Evolutionary conservation across 64 coral and sea anemone species (phyloP), one percentile per base, ranked within the genome.

Genomic region (Montipora efflorescens): DNA sequence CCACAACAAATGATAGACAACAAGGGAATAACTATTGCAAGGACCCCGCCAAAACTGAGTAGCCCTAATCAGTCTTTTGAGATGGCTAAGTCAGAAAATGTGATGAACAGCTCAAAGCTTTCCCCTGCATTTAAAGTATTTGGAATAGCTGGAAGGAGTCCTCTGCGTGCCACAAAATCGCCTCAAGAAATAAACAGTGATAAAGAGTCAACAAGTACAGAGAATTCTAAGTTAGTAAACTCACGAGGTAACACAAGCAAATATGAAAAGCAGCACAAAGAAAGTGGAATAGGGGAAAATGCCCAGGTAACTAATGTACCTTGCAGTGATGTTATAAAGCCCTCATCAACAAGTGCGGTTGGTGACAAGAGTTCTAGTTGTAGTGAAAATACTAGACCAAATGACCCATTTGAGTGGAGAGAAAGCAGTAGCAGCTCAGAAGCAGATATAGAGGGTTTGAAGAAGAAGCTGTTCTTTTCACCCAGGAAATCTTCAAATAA

Each of bases 401-500:
- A 36, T 2, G 36, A 36, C 36, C 36, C 44, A 12, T 77, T 25
- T 15, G 28, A 45, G 10, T 25, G 9, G 14, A 47, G 46, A 8
- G 44, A 46, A 45, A 78, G 15, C 48, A 18, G 61, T 1, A 72
- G 44, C 61, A 23, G 16, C 18, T 71, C 82, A 13, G 82, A 86
- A 45, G 47, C 5, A 48, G 82, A 86, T 7, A 72, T 9, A 9
- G 62, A 86, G 10, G 50, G 18, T 86, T 18, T 71, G n/a, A 86
- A 50, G 10, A 72, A 48, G 47, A 45, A 47, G 7, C 47, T 86
- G 59, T 86, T 70, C 82, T 86, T 69, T 50, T 86, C 82, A 22
- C 82, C 82, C 18, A 72, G 68, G 18, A 86, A 72, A 72, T 51
- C 18, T 2, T 45, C 46, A 9, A n/a, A 23, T 6, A 72, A 84